These are phyloP conservation scores for Polyergus mexicanus DNA, from an alignment of 1,140 invertebrate genomes.

Conservation along the genomic window DNA sequence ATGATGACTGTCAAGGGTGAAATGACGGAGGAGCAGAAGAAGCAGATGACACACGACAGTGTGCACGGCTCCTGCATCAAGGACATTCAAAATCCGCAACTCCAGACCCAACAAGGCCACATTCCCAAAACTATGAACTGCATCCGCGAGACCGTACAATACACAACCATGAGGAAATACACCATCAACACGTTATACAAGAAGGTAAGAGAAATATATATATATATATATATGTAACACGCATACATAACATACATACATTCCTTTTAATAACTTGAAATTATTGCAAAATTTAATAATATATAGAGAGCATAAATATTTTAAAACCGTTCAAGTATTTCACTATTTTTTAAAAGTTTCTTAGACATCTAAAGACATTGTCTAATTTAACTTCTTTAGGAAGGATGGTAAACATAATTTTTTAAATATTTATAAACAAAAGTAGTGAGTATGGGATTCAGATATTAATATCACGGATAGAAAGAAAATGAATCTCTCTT, in stretches of 20 bases:
- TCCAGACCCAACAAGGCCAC: conserved; percentile 46
- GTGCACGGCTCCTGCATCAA: conserved; percentile 65
- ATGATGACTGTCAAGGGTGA: conserved; percentile 69
- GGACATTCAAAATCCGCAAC: conserved; percentile 71
- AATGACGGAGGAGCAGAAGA: conserved; percentile 75
- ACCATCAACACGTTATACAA: conserved; percentile 64
- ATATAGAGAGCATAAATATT: not conserved
- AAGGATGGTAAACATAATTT: not conserved
- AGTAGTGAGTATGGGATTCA: not conserved
- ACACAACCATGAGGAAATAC: conserved; percentile 77
- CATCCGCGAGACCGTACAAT: conserved; percentile 65
- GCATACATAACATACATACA: not conserved
- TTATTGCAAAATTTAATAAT: not conserved
- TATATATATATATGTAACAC: not conserved
- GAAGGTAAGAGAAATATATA: conserved; percentile 67
- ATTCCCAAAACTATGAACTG: conserved; percentile 77
- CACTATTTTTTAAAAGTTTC: not conserved
- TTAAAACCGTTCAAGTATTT: not conserved
- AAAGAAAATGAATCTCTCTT: not conserved
- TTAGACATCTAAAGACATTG: not conserved
- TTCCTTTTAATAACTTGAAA: not conserved
- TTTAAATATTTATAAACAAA: not conserved
- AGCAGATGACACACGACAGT: conserved; percentile 58
- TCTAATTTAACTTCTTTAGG: not conserved
- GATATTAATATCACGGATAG: not conserved